These are phyloP conservation scores for Botia almorhae DNA, from an alignment of 2,797 vertebrate genomes.

Conservation along the genomic window DNA sequence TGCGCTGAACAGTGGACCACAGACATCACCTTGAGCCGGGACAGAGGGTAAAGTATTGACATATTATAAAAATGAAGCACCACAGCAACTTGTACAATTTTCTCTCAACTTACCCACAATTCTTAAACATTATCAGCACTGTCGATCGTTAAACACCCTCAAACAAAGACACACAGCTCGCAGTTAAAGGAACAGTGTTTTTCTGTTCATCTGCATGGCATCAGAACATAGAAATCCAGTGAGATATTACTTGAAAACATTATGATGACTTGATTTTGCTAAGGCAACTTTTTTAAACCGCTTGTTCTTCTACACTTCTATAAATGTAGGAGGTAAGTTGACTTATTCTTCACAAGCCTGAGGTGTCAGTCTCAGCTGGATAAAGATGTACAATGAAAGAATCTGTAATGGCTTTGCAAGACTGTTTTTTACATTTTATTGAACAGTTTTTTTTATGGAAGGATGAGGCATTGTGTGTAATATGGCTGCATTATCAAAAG, in stretches of 20 bases:
- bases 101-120: background rate
- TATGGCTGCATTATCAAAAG: background rate
- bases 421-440: background rate
- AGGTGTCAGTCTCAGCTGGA: background rate
- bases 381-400: background rate
- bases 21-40: conserved; percentile 29
- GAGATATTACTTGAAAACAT: background rate
- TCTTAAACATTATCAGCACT: background rate
- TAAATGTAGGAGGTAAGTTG: background rate
- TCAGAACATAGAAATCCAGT: background rate
- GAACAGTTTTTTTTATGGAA: background rate
- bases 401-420: background rate
- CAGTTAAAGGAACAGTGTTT: background rate
- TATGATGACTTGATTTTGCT: background rate
- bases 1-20: background rate
- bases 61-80: conserved; percentile 38
- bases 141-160: background rate
- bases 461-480: background rate
- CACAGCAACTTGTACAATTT: background rate
- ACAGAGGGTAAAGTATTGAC: conserved; percentile 19
- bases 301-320: background rate
- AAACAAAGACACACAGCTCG: background rate
- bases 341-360: conserved; percentile 7
- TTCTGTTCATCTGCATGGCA: background rate
- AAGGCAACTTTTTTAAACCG: background rate